Evolutionary conservation across 2,888 invertebrate genomes (phyloP), one percentile per base, ranked within the genome.

Genomic region (Nephrotoma guestfalica): DNA sequence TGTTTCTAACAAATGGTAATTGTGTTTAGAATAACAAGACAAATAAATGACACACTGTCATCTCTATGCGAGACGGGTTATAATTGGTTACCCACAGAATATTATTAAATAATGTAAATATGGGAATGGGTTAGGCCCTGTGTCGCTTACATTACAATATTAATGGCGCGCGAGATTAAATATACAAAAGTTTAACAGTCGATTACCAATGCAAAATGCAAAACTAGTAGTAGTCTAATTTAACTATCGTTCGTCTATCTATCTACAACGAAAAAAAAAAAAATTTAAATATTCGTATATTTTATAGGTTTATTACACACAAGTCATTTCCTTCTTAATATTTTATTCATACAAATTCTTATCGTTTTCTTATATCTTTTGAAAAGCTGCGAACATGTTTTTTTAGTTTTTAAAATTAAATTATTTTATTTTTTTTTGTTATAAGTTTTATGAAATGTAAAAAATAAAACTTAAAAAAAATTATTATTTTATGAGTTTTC

Each of bases 321-420:
- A 84, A 84, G 84, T 84, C 84, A 84, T 84, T 84, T 84, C 84
- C 84, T 84, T 84, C 84, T 84, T 84, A 84, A 84, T 84, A 41
- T 84, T 84, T 84, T 71, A 51, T 51, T 51, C 15, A 57, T 57
- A 57, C n/a, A 15, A 9, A 15, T 13, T 84, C 42, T 84, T 84
- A 42, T 84, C 42, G 15, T 41, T 84, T 84, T 41, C 41, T 84
- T 84, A 7, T 15, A 84, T 84, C 42, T 84, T 84, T 84, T 42
- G 41, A 84, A 84, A 84, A 84, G 84, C 84, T 84, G 84, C 84
- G 84, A 84, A 84, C 84, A 84, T 84, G 84, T 84, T 84, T 84
- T 84, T 84, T 84, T 84, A 71, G 71, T 71, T 71, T 71, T 71
- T 71, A 71, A 71, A 71, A 71, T 71, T 71, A 71, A 30, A 71